A percentile compares a stretch with the other conserved stretches of the same genome.
These are phyloP conservation scores for Thamnophis elegans DNA, from an alignment of 2,797 vertebrate species.

Conservation along the genomic window DNA sequence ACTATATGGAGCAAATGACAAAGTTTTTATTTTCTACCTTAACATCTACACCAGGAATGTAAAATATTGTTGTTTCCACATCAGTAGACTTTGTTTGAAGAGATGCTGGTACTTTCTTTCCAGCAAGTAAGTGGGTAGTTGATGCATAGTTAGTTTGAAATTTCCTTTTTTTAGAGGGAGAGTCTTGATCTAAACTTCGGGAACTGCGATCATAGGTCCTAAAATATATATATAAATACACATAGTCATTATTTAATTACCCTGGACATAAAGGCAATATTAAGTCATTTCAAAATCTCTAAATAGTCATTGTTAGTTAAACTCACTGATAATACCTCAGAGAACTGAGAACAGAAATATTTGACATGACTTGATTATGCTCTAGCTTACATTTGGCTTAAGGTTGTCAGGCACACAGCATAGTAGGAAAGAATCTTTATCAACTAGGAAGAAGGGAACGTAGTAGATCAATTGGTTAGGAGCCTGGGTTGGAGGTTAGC, in stretches of 20 bases:
- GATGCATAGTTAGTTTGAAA: slow-evolving; percentile 90
- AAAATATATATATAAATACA: not conserved
- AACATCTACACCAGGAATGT: slow-evolving; percentile 98
- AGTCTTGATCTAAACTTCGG: slow-evolving; percentile 93
- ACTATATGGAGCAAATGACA: not conserved
- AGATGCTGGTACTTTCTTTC: slow-evolving; percentile 92
- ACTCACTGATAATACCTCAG: not conserved
- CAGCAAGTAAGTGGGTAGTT: slow-evolving; percentile 86
- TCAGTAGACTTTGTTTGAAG: slow-evolving; percentile 93
- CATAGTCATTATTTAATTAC: not conserved
- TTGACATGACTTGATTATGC: not conserved
- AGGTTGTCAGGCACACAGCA: not conserved
- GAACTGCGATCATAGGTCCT: slow-evolving; percentile 94
- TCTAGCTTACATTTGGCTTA: not conserved
- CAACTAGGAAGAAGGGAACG: not conserved
- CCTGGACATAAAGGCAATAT: not conserved
- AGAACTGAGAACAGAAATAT: not conserved
- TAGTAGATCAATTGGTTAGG: not conserved
- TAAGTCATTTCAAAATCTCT: not conserved
- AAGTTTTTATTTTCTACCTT: slow-evolving; percentile 78
- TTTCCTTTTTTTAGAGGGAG: slow-evolving; percentile 97
- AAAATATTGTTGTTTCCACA: slow-evolving; percentile 96
- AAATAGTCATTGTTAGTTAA: not conserved
- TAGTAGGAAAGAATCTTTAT: not conserved
- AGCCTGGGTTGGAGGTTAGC: not conserved